A percentile compares a stretch with the other conserved stretches of the same genome.
phyloP scores from a whole-genome alignment of 2,888 invertebrate genomes.

The Nephrocerus scutellatus region DNA sequence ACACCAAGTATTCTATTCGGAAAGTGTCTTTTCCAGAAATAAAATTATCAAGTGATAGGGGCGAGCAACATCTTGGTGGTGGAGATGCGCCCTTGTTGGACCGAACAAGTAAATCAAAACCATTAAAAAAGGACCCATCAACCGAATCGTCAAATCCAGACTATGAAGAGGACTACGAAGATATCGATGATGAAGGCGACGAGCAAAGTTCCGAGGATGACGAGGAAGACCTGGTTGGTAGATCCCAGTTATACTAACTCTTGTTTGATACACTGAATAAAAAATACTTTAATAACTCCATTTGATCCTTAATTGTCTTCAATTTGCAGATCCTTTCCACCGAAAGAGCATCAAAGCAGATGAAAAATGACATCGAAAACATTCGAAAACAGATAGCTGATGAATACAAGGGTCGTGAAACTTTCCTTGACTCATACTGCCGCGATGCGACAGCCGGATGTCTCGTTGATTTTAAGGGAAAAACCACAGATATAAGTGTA shows the following conservation, averaged over 20 bases:
- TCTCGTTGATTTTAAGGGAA: constrained; percentile 25
- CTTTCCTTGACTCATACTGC: constrained; percentile 42
- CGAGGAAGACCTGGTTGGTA: too few relatives aligned
- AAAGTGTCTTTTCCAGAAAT: constrained; percentile 13
- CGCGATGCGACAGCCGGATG: constrained; percentile 33
- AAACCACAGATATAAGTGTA: constrained; percentile 12
- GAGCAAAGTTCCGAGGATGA: constrained; percentile 24
- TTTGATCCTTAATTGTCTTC: constrained; percentile 1
- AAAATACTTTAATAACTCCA: too few relatives aligned
- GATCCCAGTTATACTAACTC: too few relatives aligned
- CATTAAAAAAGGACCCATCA: constrained; percentile 8
- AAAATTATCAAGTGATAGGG: constrained; percentile 10
- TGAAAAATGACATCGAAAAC: constrained; percentile 35
- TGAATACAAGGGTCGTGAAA: constrained; percentile 43
- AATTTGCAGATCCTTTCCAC: constrained; percentile 18
- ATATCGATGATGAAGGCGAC: constrained; percentile 13
- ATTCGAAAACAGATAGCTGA: constrained; percentile 41
- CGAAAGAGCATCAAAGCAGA: constrained; percentile 22
- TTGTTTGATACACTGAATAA: too few relatives aligned
- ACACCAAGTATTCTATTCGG: constrained; percentile 8
- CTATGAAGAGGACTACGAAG: constrained; percentile 23
- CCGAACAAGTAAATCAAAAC: constrained; percentile 7
- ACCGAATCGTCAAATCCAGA: constrained; percentile 6
- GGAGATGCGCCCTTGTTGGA: constrained; percentile 20
- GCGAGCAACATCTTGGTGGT: constrained; percentile 25